Conservation (phyloP, 2,113 vertebrate genomes). For the Paramormyrops kingsleyae region DNA sequence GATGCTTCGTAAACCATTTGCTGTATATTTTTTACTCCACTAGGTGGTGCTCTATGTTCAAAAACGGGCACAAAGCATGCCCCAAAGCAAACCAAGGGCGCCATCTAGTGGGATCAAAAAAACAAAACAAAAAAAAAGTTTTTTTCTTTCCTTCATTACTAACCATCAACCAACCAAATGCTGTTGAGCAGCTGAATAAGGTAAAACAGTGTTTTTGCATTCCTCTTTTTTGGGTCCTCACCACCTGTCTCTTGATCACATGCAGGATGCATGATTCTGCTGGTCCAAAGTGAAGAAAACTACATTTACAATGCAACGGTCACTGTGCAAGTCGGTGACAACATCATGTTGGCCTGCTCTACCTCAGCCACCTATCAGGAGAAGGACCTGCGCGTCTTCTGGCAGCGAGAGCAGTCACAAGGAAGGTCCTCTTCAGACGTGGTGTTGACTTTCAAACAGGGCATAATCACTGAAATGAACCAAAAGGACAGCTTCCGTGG, state of each 20-base stretch:
- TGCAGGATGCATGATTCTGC: neutral
- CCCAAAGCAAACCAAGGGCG: neutral
- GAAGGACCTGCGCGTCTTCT: neutral
- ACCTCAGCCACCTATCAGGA: neutral
- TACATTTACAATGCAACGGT: neutral
- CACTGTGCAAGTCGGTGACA: neutral
- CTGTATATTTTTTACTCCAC: neutral
- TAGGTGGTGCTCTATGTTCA: neutral
- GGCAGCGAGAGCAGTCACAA: neutral
- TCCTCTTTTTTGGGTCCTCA: neutral
- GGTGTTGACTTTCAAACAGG: neutral
- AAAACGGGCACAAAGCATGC: neutral
- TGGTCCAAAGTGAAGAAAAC: neutral
- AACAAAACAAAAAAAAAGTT: neutral
- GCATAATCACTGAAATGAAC: rapidly evolving
- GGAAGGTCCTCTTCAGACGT: neutral
- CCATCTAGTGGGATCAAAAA: neutral
- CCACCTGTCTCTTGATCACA: neutral
- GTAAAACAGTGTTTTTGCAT: neutral
- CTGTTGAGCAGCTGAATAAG: neutral
- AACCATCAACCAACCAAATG: neutral
- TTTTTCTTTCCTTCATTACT: neutral
- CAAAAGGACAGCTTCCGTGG: neutral
- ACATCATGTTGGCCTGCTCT: neutral
- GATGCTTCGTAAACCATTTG: neutral